Base-by-base conservation (phyloP, 2,113 vertebrate species). In the Melanotaenia duboulayi region DNA sequence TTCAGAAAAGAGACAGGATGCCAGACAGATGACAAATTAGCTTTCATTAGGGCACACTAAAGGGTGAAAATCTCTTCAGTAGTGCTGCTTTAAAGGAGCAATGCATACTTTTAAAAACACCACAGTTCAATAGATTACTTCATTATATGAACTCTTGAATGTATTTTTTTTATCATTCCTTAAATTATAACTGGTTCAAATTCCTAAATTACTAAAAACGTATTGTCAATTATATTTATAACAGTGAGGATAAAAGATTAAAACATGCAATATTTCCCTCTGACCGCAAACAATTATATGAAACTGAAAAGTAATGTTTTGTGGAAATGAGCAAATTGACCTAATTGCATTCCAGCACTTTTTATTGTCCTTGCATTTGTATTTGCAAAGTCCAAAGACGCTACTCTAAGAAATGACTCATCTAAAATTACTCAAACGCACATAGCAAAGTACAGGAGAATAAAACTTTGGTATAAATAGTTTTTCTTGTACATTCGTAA, bases 391-490 rank as follows among this genome's bases (percentile, higher is more conserved):
- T 16, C 16, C 5, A 46, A 46, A 46, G 14, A 17, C 6, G 13
- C 42, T 16, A 46, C 6, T 6, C n/a, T 17, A n/a, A n/a, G n/a
- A n/a, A n/a, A n/a, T n/a, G n/a, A n/a, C n/a, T n/a, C n/a, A n/a
- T 6, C 8, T 48, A 6, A 48, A 48, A 48, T 19, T 1, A 24
- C 57, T 49, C 11, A 37, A 4, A 23, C 23, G 51, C 17, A 23
- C 46, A 39, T 8, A 35, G 51, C 32, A 64, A 40, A 19, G 2
- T 4, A 24, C 54, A 64, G 16, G 67, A 4, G 3, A n/a, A 37
- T 16, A 12, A 62, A 65, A 77, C 65, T 60, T 37, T 65, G 25
- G 46, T 58, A 42, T 37, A 77, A 60, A 80, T 78, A 10, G 54
- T 57, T 58, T 74, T 78, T 66, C 4, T 44, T 2, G 0, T 50